Base-by-base conservation (phyloP, 2,888 invertebrate genomes). In the Sminthurides aquaticus region DNA sequence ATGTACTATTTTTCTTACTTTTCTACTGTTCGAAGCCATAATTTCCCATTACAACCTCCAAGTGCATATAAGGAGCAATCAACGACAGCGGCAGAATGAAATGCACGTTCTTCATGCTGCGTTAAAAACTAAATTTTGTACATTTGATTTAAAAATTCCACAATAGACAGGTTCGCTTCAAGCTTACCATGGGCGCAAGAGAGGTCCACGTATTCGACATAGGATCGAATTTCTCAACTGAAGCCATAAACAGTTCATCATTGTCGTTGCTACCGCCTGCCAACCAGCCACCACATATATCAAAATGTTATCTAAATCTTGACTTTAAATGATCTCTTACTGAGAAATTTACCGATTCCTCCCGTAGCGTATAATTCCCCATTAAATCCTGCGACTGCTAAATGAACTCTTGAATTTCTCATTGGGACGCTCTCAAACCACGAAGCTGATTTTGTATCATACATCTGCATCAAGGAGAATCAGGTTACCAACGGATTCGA, bases 31-130 rank as follows among this genome's bases (percentile, higher is more conserved):
- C 75, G 67, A 3, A 77, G 69, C 75, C 76, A 76, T 48, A 72
- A 69, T 57, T 70, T 73, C 26, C 76, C 76, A 68, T 75, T 75
- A 63, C 75, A 76, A n/a, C 77, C 77, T 48, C 77, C 77, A 59
- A 77, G 69, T 18, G 74, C 75, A 65, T 76, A 77, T n/a, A 77
- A 67, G 64, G 67, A 72, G 55, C 76, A 75, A 57, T 76, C 75
- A 22, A 77, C 69, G n/a, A 75, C 75, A 34, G 76, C 76, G 49
- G 75, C 75, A 28, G 75, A 76, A 62, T 75, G 75, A 59, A 75
- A 76, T 11, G 76, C 75, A 65, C 77, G 55, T 59, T 72, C 74
- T 67, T 76, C 75, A 49, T 74, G 73, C 71, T 58, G 25, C n/a
- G n/a, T n/a, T n/a, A n/a, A 61, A 52, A 60, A 60, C 8, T n/a